Conservation (phyloP, 53 echinoderm and acorn worm species). For the Stichopus horrens region DNA sequence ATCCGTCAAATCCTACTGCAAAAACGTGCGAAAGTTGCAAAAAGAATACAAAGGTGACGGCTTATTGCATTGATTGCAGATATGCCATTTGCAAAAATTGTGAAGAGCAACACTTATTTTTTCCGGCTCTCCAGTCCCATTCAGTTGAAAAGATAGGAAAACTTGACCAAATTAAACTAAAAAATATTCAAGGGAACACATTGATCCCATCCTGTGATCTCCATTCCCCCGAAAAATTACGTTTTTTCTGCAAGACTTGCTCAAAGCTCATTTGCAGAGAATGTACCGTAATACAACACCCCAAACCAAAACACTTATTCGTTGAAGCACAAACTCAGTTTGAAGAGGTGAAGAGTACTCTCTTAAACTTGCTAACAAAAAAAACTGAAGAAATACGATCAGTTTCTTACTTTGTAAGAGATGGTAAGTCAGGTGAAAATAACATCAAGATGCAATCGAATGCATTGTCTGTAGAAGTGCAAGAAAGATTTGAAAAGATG, state of each 20-base stretch:
- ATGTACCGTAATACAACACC: constrained; percentile 47
- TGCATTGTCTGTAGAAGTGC: background rate
- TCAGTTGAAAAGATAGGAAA: background rate
- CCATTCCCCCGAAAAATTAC: background rate
- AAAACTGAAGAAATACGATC: too few species aligned
- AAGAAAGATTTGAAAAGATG: background rate
- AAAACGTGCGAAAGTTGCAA: constrained; percentile 10
- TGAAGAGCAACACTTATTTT: background rate
- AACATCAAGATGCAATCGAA: too few species aligned
- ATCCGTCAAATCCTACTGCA: background rate
- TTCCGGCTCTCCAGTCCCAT: background rate
- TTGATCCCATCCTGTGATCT: background rate
- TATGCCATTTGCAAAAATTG: background rate
- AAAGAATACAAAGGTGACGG: background rate
- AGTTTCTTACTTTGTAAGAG: too few species aligned
- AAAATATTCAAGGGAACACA: background rate
- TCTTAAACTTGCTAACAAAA: too few species aligned
- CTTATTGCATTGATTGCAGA: constrained; percentile 7
- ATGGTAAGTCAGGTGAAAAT: too few species aligned
- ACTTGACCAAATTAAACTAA: background rate
- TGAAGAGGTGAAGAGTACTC: background rate
- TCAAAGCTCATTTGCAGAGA: constrained; percentile 49
- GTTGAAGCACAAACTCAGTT: constrained; percentile 19
- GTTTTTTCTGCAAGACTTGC: constrained; percentile 55
- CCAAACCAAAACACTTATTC: constrained; percentile 35